A percentile compares a stretch with the other conserved stretches of the same genome.
These are phyloP conservation scores for Luidia sarsii DNA, from an alignment of 53 echinoderm and acorn worm species.

Conservation along the genomic window DNA sequence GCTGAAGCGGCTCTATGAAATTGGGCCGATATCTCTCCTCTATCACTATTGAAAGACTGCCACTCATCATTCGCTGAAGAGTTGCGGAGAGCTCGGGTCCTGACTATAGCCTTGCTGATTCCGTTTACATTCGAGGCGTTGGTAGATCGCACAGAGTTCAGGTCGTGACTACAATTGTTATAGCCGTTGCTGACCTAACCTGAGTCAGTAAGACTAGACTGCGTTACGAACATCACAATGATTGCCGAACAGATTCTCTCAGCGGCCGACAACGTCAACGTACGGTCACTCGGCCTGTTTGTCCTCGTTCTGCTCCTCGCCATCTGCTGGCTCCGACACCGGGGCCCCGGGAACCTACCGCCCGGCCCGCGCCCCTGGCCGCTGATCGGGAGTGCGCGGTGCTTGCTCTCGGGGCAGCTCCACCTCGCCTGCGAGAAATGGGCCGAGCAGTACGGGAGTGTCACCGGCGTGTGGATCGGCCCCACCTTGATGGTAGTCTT, in stretches of 20 bases:
- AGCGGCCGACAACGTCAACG: not conserved
- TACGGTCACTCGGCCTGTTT: not conserved
- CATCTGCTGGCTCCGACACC: conserved; percentile 18
- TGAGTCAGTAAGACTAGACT: too few species aligned
- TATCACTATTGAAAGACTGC: too few species aligned
- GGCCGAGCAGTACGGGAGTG: conserved; percentile 17
- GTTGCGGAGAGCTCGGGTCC: too few species aligned
- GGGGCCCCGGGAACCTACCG: conserved; percentile 7
- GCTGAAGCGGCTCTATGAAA: too few species aligned
- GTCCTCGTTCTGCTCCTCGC: not conserved
- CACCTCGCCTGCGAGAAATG: not conserved
- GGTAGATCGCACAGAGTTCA: too few species aligned
- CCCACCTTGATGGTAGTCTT: conserved; percentile 29
- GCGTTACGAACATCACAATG: not conserved
- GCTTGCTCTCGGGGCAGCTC: not conserved
- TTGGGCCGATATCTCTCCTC: too few species aligned
- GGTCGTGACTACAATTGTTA: too few species aligned
- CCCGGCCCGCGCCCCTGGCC: conserved; percentile 30
- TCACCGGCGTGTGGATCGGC: conserved; percentile 6
- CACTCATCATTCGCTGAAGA: too few species aligned
- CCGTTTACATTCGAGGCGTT: too few species aligned
- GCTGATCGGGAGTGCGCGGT: not conserved
- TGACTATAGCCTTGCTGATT: too few species aligned
- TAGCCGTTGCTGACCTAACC: too few species aligned
- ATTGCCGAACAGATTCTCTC: not conserved